Evolutionary conservation across 1,140 invertebrate species (phyloP), one percentile per base, ranked within the genome.

Genomic region (Dysdera silvatica): DNA sequence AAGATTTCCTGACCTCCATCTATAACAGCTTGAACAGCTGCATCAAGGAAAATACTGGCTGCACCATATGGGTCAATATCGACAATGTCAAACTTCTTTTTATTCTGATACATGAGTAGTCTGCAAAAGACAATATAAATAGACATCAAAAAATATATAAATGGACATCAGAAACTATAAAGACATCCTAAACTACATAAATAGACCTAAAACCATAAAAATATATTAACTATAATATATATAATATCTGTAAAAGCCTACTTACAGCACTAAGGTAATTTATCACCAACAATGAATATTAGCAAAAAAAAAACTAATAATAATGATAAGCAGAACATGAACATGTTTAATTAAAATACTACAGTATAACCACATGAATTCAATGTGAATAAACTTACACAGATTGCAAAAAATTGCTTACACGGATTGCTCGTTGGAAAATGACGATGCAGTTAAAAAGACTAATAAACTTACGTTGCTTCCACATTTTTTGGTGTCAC

Each of bases 21-120:
- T 37, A 61, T 60, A 37, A 82, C 74, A 55, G 75, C 68, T 67
- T 84, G 82, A 24, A 99, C 86, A 0, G 93, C 93, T 2, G 87
- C 81, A 76, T 99, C 95, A 0, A 99, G 78, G 77, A 99, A 99
- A 49, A 83, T 84, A 3, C 90, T 85, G 0, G 95, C 91, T 72
- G 90, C 93, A 6, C 97, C 97, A 74, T 99, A 99, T 0, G 97
- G 97, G 79, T 99, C 97, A 33, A 99, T 75, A 76, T 99, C 97
- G 58, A 99, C 83, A 0, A 85, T 91, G 74, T 95, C 83, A 76
- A 95, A 97, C 35, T 83, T 80, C 56, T 87, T 80, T n/a, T 79
- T 73, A 69, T 87, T 84, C 68, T 85, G 78, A 69, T 95, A 88
- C 89, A 95, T 93, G 0, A 92, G 68, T 71, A 88, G 82, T 67